Evolutionary conservation across 2,888 invertebrate species (phyloP), one percentile per base, ranked within the genome.

Genomic region (Panzeria rudis): DNA sequence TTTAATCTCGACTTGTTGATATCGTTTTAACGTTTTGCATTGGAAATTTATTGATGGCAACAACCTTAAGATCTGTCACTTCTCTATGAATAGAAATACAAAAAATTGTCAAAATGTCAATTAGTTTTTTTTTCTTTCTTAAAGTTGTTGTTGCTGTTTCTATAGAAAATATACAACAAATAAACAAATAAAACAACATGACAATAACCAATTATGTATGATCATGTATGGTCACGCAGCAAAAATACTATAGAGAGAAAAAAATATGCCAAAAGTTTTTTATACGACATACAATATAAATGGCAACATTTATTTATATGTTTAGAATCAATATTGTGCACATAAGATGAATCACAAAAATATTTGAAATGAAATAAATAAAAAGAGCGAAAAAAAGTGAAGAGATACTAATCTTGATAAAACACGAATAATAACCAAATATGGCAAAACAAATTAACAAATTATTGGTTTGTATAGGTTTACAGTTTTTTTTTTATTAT

Each of bases 31-130:
- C 17, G 23, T 72, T 72, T 73, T 52, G 62, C 66, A 80, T 84
- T 81, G 76, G 54, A 80, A 66, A 81, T 77, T 77, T 84, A 78
- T 84, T 80, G 84, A 84, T 81, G 84, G 76, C 84, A 84, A 72
- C 80, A 84, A 85, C 85, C 85, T 85, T 82, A 85, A 85, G 82
- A 85, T 85, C 82, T 85, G 85, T 85, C 85, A 85, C 85, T 82
- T 79, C 52, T 82, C 66, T 82, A 75, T 79, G 82, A 78, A 82
- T 75, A 75, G 71, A 85, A 81, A 84, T 52, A 81, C 66, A 76
- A 84, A 84, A 84, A 75, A 85, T 82, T 85, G 85, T 85, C 85
- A 85, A 85, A 85, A 85, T 85, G 85, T 85, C 85, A 85, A 85
- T 85, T 85, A 85, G 82, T 85, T 85, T 82, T 71, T 69, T 44